Evolutionary conservation across 2,888 invertebrate species (phyloP), one percentile per base, ranked within the genome.

Genomic region (Myopa tessellatipennis): DNA sequence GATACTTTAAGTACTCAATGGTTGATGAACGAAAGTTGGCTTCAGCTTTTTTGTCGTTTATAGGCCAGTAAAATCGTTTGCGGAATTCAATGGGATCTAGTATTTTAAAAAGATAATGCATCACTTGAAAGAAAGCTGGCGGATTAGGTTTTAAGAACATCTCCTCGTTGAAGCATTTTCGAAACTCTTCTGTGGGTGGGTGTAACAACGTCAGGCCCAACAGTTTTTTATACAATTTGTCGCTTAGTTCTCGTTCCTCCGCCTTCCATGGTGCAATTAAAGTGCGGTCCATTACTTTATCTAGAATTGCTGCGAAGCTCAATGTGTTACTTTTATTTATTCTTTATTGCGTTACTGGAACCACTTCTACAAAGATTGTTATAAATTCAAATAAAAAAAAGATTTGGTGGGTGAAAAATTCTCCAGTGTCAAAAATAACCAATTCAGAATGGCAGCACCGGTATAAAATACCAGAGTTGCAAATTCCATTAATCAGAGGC

Each of bases 51-150:
- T 89, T 89, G 77, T 89, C 89, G 0, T 82, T 84, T 67, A 89
- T 85, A 1, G 89, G 89, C 89, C 89, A 89, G 79, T 87, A 89
- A 77, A 89, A 89, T 4, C 88, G 85, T n/a, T 87, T 87, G 76
- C 85, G 87, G 70, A 89, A 89, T 74, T 89, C 89, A 1, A 77
- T 80, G 0, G 87, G 83, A 84, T 89, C 89, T 12, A 87, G 80
- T 10, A 89, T 79, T 4, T 84, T 87, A 78, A 89, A 88, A 4
- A 89, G 80, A 79, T 85, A 89, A 58, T 88, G 85, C 87, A 89
- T 89, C 3, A 88, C 84, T 61, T 87, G 87, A 38, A 88, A 86
- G 77, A 89, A 89, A 14, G 87, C 88, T 5, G 85, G 83, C 45
- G 85, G 87, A 77, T 89, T 89, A 6, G 89, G 85, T 79, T 89